Base-by-base conservation (phyloP, 2,888 invertebrate genomes). In the Lydus trimaculatus region DNA sequence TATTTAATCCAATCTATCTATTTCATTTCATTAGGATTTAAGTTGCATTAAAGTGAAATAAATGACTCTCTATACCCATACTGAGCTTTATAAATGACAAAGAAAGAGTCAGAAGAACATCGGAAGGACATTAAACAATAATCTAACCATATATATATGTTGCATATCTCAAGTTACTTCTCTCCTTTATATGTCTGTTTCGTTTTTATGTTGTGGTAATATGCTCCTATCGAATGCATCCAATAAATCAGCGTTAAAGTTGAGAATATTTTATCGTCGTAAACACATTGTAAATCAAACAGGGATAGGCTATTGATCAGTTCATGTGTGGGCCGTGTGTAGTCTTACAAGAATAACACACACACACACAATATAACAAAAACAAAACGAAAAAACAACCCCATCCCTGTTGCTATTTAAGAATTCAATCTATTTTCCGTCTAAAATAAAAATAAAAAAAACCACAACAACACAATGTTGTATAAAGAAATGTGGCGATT, bases 231-330 rank as follows among this genome's bases (percentile, higher is more conserved):
- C 79, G 76, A 78, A 78, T 76, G 78, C 76, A 79, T 69, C 76
- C 74, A 77, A 81, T 81, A 81, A 81, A 81, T 81, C 80, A 23
- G 43, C 48, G 48, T 79, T 73, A 56, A 60, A 65, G 66, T 74
- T 73, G 75, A 75, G 79, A 80, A 80, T 81, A 80, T 80, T 80
- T 81, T 80, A 80, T 77, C 78, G 79, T 77, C 79, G 77, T 75
- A 79, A 80, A 80, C 80, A 80, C 78, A 73, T 77, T 75, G 76
- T 81, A 81, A 81, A 81, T 81, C 80, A 81, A 80, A 79, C 75
- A 76, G 75, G 76, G 73, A 66, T 73, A 76, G 78, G 78, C 81
- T 81, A 81, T 80, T 81, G 81, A 81, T 81, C 80, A 79, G 80
- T 75, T 76, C 69, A 70, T 72, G 76, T 75, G 77, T 76, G 73